Evolutionary conservation across 2,797 vertebrate species (phyloP).

Genomic region (Xenops minutus): DNA sequence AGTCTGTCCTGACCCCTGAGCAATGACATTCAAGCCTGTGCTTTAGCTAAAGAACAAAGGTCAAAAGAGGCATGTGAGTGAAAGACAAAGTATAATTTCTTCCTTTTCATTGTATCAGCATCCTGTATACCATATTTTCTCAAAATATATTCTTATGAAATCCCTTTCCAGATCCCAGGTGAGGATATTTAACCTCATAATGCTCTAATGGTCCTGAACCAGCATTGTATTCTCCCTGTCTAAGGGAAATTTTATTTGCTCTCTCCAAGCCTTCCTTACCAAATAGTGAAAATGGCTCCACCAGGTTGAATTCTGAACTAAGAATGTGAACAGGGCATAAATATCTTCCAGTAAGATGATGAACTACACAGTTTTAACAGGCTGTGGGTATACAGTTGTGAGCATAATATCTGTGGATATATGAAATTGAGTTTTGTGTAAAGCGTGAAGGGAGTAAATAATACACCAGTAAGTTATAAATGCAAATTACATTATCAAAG

Average conservation of each 20-base stretch:
- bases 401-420: neutral
- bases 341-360: neutral
- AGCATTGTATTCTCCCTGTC: neutral
- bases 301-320: neutral
- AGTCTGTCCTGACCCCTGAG: neutral
- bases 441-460: neutral
- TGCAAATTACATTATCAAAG: neutral
- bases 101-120: neutral
- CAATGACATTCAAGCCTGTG: neutral
- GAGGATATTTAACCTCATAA: neutral
- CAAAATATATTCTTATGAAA: neutral
- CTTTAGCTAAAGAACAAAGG: neutral
- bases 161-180: neutral
- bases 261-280: rapidly evolving
- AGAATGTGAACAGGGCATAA: rapidly evolving
- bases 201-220: too few relatives aligned
- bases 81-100: neutral
- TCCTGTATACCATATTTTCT: neutral
- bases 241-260: neutral
- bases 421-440: neutral
- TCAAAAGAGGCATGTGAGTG: neutral
- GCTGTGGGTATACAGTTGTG: neutral
- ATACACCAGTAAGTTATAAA: rapidly evolving
- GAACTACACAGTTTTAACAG: neutral
- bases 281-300: rapidly evolving